Conservation (phyloP, 2,888 invertebrate genomes). For the Stramonita haemastoma region DNA sequence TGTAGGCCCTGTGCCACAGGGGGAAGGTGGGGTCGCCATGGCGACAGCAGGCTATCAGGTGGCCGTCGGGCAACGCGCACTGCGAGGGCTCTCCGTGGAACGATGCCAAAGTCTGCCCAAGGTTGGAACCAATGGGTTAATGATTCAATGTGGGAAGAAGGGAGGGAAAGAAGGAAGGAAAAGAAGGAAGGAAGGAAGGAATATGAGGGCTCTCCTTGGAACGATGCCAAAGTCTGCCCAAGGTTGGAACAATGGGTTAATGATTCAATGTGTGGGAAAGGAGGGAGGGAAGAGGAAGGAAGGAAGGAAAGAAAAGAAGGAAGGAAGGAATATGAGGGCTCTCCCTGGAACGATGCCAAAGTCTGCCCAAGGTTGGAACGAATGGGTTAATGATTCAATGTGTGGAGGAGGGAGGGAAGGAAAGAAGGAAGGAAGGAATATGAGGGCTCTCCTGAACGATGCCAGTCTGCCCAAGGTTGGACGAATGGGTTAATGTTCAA, state of each 20-base stretch:
- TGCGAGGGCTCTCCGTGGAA: conserved; percentile 53
- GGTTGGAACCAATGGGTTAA: background rate
- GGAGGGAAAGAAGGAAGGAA: background rate
- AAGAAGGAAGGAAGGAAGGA: background rate
- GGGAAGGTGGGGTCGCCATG: conserved; percentile 53
- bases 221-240: no score
- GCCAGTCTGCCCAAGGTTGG: no score
- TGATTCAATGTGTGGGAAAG: no score
- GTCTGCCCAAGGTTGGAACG: no score
- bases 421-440: background rate
- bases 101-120: conserved; percentile 32
- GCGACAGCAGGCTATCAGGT: conserved; percentile 47
- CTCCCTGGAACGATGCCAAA: no score
- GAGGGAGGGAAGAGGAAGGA: background rate
- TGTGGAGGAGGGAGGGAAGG: background rate
- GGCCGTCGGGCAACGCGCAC: conserved; percentile 41
- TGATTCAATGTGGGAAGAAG: background rate
- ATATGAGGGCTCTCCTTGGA: no score
- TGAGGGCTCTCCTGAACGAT: no score
- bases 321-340: no score
- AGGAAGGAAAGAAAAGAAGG: background rate
- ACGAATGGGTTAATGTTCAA: no score
- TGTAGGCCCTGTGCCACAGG: conserved; percentile 53
- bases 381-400: no score
- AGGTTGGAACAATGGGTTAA: no score